Evolutionary conservation across 2,113 vertebrate species (phyloP), one percentile per base, ranked within the genome.

Genomic region (Empidonax traillii): DNA sequence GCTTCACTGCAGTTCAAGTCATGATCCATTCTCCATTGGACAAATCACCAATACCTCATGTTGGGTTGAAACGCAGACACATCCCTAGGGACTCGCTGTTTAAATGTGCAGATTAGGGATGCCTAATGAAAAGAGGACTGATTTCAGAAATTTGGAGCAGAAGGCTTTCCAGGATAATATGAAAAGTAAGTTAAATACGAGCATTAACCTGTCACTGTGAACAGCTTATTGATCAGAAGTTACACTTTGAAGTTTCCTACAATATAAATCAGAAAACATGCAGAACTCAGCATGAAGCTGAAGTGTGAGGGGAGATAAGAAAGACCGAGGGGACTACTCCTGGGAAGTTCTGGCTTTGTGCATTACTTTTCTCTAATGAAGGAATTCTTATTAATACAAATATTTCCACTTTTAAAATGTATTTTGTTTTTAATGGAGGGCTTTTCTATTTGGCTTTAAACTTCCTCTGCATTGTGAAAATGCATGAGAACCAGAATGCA

Each of bases 391-490:
- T 61, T 84, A 78, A 89, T 41, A 88, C 19, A 94, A 93, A 85
- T 87, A 90, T 35, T 85, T 90, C 49, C 4, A 53, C 68, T 90
- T 71, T 7, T 0, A 0, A 77, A 67, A 56, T 8, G 2, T 25
- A 43, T 51, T 88, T 78, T 91, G 19, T 43, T 95, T 94, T 85
- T 51, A 94, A 88, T 20, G 13, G 13, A 59, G 30, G 27, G 14
- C 1, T 66, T 86, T 96, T 90, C 69, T 95, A 61, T 96, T 95
- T 94, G 88, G 56, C 25, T 93, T 92, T 90, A 78, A 67, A 68
- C 31, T 97, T 96, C 88, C 92, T 92, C 69, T 89, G 56, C 69
- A 93, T 81, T 94, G 66, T 93, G 85, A 83, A 92, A 96, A 81
- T 14, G 80, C 76, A n/a, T 89, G 86, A 89, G 94, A 96, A 97